phyloP scores from a whole-genome alignment of 2,888 invertebrate species.

The Acanthosoma haemorrhoidale region DNA sequence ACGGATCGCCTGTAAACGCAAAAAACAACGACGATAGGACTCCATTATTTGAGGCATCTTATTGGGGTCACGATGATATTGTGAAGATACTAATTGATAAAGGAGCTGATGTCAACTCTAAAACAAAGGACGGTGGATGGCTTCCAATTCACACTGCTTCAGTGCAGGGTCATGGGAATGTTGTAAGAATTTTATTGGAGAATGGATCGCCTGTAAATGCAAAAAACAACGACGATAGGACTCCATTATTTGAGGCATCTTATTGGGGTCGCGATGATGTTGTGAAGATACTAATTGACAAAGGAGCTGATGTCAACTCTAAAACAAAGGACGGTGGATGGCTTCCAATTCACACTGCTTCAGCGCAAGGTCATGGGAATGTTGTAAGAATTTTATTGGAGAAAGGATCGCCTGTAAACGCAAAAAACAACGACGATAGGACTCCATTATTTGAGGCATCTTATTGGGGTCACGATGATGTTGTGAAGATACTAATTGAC shows the following conservation, averaged over 20 bases:
- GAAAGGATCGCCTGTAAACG: not conserved
- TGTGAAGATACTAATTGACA: not conserved
- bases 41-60: conserved; percentile 54
- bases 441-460: not conserved
- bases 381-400: not conserved
- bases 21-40: conserved; percentile 94
- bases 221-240: not conserved
- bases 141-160: not conserved
- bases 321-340: not conserved
- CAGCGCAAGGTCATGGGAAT: not conserved
- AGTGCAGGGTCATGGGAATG: not conserved
- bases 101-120: not conserved
- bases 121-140: not conserved
- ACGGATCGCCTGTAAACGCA: conserved; percentile 79
- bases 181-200: not conserved
- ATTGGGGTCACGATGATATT: not conserved
- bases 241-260: not conserved
- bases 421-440: not conserved
- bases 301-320: not conserved
- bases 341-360: not conserved
- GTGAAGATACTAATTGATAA: not conserved
- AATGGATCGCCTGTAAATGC: not conserved
- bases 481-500: not conserved
- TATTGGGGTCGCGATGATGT: not conserved
- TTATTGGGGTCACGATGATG: not conserved